Conservation (phyloP, 2,797 vertebrate genomes). For the Poeciliopsis gracilis region DNA sequence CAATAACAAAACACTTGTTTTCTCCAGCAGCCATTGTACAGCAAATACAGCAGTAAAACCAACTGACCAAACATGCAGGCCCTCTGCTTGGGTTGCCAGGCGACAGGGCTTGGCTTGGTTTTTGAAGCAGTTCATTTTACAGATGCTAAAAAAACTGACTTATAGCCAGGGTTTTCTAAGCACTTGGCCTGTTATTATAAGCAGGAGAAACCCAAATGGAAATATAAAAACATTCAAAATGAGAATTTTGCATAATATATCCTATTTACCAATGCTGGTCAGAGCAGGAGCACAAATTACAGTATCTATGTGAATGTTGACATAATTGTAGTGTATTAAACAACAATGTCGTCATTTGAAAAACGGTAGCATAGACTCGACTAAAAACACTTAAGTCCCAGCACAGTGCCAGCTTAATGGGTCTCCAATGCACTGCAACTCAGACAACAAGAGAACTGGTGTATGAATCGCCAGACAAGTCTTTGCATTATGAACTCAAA, state of each 20-base stretch:
- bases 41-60: too few relatives aligned
- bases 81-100: too few relatives aligned
- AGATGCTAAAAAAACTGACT: background rate
- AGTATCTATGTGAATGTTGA: background rate
- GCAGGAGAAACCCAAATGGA: too few relatives aligned
- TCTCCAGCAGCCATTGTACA: too few relatives aligned
- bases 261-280: background rate
- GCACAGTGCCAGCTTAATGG: background rate
- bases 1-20: too few relatives aligned
- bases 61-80: too few relatives aligned
- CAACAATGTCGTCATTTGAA: background rate
- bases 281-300: background rate
- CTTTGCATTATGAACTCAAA: background rate
- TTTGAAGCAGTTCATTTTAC: background rate
- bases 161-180: too few relatives aligned
- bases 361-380: background rate
- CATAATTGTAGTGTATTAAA: background rate
- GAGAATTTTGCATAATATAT: too few relatives aligned
- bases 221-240: too few relatives aligned
- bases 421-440: background rate
- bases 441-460: background rate
- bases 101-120: too few relatives aligned
- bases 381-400: background rate
- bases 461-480: background rate
- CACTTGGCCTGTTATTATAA: too few relatives aligned